Evolutionary conservation across 2,113 vertebrate species (phyloP), one percentile per base, ranked within the genome.

Genomic region (Lagopus muta): DNA sequence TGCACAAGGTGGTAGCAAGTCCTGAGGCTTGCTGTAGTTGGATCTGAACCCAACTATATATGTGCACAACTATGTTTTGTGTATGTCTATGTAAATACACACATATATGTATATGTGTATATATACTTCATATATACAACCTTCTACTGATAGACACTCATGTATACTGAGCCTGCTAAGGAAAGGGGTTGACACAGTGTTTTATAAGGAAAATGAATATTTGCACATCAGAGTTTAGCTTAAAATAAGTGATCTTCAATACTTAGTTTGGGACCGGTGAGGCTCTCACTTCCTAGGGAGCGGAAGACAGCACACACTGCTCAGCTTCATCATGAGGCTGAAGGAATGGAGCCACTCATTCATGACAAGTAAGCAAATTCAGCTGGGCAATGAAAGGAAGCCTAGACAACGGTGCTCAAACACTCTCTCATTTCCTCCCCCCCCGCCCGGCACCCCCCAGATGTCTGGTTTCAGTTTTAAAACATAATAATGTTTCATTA

Each of bases 301-400:
- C 95, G 95, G 88, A 89, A 96, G 95, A 84, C 80, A 1, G 50
- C 66, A 95, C 88, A 97, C 85, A 94, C 77, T 93, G 77, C 92
- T 95, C 10, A 76, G 89, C 94, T 96, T 97, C 95, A 96, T 96
- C 96, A 82, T 17, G 42, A 85, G 55, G 86, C 94, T 94, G 94
- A 94, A 95, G 89, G 90, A 97, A 97, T 96, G 90, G 75, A 96
- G 94, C 94, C 79, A 85, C 94, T 96, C 82, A 96, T 96, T 96
- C 95, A 93, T 82, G 93, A 96, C 92, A 95, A 95, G 82, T 88
- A 97, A 96, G 55, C 69, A 95, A 90, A 97, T 96, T 94, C 94
- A 95, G 82, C 89, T 97, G 80, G 83, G 91, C 94, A 83, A 84
- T 95, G 93, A 96, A 95, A 95, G 84, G 87, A 94, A 96, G 84